Evolutionary conservation across 2,797 vertebrate species (phyloP).

Genomic region (Ataeniobius toweri): DNA sequence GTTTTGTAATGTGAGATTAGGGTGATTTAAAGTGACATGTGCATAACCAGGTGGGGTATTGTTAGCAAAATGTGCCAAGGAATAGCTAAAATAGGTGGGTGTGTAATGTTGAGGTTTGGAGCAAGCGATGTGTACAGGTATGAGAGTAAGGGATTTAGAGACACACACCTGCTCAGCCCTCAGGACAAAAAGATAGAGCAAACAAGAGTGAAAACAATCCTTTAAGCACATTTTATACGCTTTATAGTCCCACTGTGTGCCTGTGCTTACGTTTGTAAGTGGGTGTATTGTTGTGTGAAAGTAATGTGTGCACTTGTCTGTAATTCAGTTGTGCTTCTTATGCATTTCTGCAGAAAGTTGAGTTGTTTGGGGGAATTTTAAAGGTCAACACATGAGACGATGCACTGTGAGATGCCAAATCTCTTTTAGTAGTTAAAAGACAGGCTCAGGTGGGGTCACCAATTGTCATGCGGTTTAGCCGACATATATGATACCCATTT

Average conservation of each 20-base stretch:
- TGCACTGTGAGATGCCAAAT: constrained; percentile 38
- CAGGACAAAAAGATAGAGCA: constrained; percentile 46
- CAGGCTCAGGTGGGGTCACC: constrained; percentile 63
- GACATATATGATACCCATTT: constrained; percentile 64
- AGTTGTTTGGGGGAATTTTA: constrained; percentile 40
- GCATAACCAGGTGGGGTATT: constrained; percentile 57
- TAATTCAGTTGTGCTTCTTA: not conserved
- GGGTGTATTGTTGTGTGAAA: constrained; percentile 5
- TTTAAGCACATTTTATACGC: constrained; percentile 36
- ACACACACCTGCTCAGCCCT: constrained; percentile 75
- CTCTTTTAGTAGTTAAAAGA: constrained; percentile 58
- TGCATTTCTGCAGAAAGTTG: constrained; percentile 7
- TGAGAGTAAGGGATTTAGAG: constrained; percentile 69
- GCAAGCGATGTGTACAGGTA: constrained; percentile 62
- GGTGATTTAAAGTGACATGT: constrained; percentile 66
- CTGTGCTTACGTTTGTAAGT: not conserved
- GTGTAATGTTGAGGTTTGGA: constrained; percentile 44
- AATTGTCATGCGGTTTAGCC: constrained; percentile 56
- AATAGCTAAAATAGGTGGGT: constrained; percentile 34
- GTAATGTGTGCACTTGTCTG: constrained; percentile 7
- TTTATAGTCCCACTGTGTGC: constrained; percentile 22
- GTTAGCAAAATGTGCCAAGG: constrained; percentile 55
- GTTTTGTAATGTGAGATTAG: constrained; percentile 41
- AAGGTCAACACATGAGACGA: constrained; percentile 43
- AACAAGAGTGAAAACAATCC: constrained; percentile 39